Evolutionary conservation across 2,888 invertebrate species (phyloP).

Genomic region (Panzeria rudis): DNA sequence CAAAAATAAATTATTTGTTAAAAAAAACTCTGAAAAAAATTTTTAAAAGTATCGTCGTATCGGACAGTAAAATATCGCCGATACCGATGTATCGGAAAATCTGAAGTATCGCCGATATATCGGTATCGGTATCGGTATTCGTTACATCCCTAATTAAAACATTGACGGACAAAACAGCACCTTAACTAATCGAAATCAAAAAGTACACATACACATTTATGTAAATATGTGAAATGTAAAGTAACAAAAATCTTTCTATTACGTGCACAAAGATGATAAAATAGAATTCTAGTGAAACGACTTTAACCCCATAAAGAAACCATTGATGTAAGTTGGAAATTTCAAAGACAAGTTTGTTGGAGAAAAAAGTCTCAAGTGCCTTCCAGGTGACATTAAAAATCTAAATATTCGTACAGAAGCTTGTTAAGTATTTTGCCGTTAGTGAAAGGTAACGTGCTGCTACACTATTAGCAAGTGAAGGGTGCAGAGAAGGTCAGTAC

Average conservation of each 20-base stretch:
- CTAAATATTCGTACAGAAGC: conserved; percentile 64
- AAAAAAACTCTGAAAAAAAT: too few relatives aligned
- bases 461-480: conserved; percentile 49
- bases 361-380: conserved; percentile 66
- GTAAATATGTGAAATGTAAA: not conserved
- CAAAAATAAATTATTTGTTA: too few relatives aligned
- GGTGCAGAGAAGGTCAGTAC: conserved; percentile 65
- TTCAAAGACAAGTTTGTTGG: conserved; percentile 30
- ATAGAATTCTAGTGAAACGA: conserved; percentile 56
- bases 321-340: conserved; percentile 54
- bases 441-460: conserved; percentile 47
- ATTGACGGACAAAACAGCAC: conserved; percentile 12
- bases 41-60: too few relatives aligned
- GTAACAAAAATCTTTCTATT: conserved; percentile 4
- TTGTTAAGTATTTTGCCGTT: conserved; percentile 62
- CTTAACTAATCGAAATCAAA: conserved; percentile 21
- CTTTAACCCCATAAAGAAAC: conserved; percentile 64
- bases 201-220: not conserved
- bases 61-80: too few relatives aligned
- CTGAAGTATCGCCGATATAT: too few relatives aligned
- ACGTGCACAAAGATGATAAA: conserved; percentile 49
- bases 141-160: too few relatives aligned
- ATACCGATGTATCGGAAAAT: too few relatives aligned
- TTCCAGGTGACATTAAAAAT: conserved; percentile 72
- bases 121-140: too few relatives aligned